phyloP scores from a whole-genome alignment of 1,140 invertebrate species.

The Drosophila sucinea region DNA sequence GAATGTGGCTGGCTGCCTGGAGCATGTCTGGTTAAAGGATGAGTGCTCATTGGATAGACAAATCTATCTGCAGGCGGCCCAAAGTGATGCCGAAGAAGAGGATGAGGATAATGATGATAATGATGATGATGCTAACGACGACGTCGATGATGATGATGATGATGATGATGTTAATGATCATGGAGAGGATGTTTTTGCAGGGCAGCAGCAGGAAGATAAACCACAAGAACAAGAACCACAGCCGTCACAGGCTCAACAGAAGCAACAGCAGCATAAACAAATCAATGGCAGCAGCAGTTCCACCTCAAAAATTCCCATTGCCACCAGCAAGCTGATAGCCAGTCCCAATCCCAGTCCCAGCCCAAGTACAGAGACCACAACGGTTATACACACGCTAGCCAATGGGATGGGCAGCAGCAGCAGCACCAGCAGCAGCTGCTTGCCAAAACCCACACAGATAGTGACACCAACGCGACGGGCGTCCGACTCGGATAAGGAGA shows the following conservation, averaged over 20 bases:
- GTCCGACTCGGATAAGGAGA: constrained; percentile 80
- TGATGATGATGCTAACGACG: constrained; percentile 42
- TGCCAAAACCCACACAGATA: constrained; percentile 60
- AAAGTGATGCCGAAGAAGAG: constrained; percentile 63
- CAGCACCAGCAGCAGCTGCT: constrained; percentile 10
- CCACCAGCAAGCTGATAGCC: constrained; percentile 56
- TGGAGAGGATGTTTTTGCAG: constrained; percentile 22
- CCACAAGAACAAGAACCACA: constrained; percentile 28
- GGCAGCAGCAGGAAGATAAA: constrained; percentile 32
- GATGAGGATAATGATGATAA: constrained; percentile 50
- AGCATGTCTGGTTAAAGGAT: constrained; percentile 86
- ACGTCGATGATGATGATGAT: constrained; percentile 44
- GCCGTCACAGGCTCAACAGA: constrained; percentile 31
- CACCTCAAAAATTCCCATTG: constrained; percentile 50
- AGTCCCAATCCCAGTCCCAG: constrained; percentile 21
- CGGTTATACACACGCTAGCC: constrained; percentile 63
- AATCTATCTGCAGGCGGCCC: constrained; percentile 69
- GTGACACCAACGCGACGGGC: constrained; percentile 70
- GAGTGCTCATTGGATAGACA: constrained; percentile 73
- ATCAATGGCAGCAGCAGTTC: constrained; percentile 57
- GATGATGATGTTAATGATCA: constrained; percentile 29
- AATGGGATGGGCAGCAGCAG: constrained; percentile 7
- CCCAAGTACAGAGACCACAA: constrained; percentile 54
- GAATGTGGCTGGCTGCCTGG: constrained; percentile 86
- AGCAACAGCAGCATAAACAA: constrained; percentile 52